phyloP scores from a whole-genome alignment of 2,113 vertebrate species.

The Peromyscus californicus region DNA sequence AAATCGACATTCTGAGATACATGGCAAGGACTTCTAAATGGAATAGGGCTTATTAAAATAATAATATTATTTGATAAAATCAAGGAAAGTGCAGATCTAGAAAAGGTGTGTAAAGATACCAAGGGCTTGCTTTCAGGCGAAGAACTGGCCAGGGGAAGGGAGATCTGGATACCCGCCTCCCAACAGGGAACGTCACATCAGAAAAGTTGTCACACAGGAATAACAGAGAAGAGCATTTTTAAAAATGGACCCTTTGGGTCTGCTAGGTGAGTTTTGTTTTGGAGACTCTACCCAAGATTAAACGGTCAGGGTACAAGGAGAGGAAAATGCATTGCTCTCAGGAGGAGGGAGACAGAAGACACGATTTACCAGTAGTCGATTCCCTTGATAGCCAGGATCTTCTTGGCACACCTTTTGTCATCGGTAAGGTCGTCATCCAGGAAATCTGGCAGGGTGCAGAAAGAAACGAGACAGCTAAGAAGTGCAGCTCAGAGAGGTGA shows the following conservation, averaged over 20 bases:
- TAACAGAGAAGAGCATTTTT: neutral
- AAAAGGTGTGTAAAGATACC: neutral
- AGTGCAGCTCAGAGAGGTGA: neutral
- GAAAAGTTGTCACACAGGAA: neutral
- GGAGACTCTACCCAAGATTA: slow-evolving; percentile 45
- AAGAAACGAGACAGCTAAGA: neutral
- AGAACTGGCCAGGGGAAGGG: neutral
- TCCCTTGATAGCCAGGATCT: slow-evolving; percentile 77
- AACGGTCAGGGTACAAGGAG: neutral
- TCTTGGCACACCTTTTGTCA: slow-evolving; percentile 79
- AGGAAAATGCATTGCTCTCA: neutral
- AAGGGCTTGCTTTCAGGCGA: neutral
- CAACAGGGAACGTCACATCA: neutral
- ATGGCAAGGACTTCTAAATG: neutral
- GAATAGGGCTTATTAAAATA: neutral
- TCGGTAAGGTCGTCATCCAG: slow-evolving; percentile 76
- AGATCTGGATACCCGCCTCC: neutral
- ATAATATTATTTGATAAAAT: neutral
- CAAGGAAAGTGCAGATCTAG: neutral
- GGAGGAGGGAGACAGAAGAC: neutral
- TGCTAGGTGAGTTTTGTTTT: neutral
- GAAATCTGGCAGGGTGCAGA: slow-evolving; percentile 60
- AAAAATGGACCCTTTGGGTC: neutral
- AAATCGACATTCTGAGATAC: neutral
- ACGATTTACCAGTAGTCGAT: slow-evolving; percentile 75